phyloP scores from a whole-genome alignment of 2,797 vertebrate genomes.

The Parauchenoglanis ngamensis region DNA sequence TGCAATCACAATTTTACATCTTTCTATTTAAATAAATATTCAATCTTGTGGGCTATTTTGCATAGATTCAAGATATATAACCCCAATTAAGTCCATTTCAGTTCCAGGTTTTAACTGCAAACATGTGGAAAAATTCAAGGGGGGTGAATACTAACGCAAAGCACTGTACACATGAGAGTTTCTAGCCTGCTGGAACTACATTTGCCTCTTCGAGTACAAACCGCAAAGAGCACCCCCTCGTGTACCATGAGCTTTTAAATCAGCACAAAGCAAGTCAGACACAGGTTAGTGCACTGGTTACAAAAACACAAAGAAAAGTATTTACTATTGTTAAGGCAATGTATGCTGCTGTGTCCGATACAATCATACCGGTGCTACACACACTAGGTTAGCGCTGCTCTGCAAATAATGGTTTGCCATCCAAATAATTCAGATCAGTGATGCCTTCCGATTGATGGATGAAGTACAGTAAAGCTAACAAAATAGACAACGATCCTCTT shows the following conservation, averaged over 20 bases:
- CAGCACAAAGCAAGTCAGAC: conserved; percentile 5
- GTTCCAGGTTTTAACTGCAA: background rate
- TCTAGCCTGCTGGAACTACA: background rate
- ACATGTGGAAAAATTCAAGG: conserved; percentile 4
- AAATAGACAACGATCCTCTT: conserved; percentile 1
- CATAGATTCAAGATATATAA: background rate
- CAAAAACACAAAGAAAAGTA: background rate
- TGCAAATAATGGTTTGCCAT: background rate
- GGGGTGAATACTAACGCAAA: background rate
- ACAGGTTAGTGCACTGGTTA: background rate
- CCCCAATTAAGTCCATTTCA: background rate
- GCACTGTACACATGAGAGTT: background rate
- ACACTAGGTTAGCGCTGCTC: background rate
- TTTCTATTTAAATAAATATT: background rate
- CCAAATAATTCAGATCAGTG: background rate
- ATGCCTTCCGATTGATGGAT: background rate
- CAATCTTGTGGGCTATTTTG: background rate
- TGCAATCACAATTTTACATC: background rate
- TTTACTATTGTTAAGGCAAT: background rate
- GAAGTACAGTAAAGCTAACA: background rate
- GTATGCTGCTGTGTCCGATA: background rate
- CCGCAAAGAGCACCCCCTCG: background rate
- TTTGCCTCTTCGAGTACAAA: background rate
- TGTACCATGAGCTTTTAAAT: conserved; percentile 7
- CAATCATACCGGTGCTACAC: background rate